Evolutionary conservation across 2,113 vertebrate species (phyloP), one percentile per base, ranked within the genome.

Genomic region (Passer domesticus): DNA sequence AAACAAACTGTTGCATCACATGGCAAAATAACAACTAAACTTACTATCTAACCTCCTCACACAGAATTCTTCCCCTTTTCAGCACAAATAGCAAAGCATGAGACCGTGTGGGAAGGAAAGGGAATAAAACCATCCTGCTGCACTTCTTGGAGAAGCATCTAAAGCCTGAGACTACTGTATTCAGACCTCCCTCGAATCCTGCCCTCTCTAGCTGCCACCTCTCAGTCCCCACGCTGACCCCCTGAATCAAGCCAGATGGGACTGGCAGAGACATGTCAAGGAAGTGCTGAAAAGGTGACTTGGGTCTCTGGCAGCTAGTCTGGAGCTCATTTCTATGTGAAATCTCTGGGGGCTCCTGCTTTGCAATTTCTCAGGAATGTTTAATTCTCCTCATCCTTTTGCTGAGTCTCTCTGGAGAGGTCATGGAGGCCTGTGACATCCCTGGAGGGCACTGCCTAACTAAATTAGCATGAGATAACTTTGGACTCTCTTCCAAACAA

Each of bases 381-480:
- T 98, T 98, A 98, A 97, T 98, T 98, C 98, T 97, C 97, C 97
- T 97, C 97, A 98, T 97, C 98, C 97, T 97, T 97, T 96, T 92
- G 78, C 95, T 49, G 95, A 96, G 94, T 97, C 98, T 98, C 98
- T 98, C 97, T 96, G 95, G 98, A 98, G 98, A 97, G 98, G 98
- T 98, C 98, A 98, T 77, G 92, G 98, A 98, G 98, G 98, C 97
- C 98, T 98, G 97, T 97, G 98, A 98, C 98, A 97, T 98, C 98
- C 97, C 98, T 97, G 89, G 98, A 98, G 98, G 98, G 98, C 98
- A 98, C 97, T 98, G 98, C 98, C 98, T 98, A 98, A 98, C 98
- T 98, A 98, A 98, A 98, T 98, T 98, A 98, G 97, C 98, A 98
- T 97, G 98, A 98, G 98, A 98, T 99, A 99, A 99, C 98, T 98